Evolutionary conservation across 2,113 vertebrate genomes (phyloP).

Genomic region (Paramisgurnus dabryanus): DNA sequence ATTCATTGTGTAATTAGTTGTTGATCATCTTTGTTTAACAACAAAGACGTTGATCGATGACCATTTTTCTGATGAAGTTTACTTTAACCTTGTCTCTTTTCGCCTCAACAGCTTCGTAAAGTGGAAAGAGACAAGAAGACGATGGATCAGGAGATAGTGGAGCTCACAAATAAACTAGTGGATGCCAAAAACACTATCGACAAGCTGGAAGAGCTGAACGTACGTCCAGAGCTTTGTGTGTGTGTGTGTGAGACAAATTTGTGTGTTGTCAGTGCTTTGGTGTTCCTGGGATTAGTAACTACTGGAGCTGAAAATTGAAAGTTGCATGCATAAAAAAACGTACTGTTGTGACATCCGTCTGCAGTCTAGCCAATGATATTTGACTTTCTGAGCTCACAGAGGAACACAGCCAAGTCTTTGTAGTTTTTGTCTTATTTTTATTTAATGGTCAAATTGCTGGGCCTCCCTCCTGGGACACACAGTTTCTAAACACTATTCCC

Average conservation of each 20-base stretch:
- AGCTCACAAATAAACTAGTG: conserved; percentile 94
- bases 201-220: conserved; percentile 94
- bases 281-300: conserved; percentile 40
- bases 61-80: neutral
- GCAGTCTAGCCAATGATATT: conserved; percentile 8
- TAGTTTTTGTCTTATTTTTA: neutral
- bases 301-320: conserved; percentile 51
- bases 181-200: conserved; percentile 95
- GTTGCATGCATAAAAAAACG: conserved; percentile 23
- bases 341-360: conserved; percentile 13
- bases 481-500: too few species aligned
- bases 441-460: neutral
- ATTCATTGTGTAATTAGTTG: conserved; percentile 31
- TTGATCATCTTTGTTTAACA: conserved; percentile 3
- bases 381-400: neutral
- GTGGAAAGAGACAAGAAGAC: conserved; percentile 96
- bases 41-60: neutral
- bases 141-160: conserved; percentile 96
- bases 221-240: conserved; percentile 61
- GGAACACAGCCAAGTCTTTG: neutral
- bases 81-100: conserved; percentile 17
- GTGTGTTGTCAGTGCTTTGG: conserved; percentile 18
- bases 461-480: too few species aligned
- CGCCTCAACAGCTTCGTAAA: conserved; percentile 85
- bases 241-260: neutral